phyloP scores from a whole-genome alignment of 2,113 vertebrate genomes.

The Eolophus roseicapilla region DNA sequence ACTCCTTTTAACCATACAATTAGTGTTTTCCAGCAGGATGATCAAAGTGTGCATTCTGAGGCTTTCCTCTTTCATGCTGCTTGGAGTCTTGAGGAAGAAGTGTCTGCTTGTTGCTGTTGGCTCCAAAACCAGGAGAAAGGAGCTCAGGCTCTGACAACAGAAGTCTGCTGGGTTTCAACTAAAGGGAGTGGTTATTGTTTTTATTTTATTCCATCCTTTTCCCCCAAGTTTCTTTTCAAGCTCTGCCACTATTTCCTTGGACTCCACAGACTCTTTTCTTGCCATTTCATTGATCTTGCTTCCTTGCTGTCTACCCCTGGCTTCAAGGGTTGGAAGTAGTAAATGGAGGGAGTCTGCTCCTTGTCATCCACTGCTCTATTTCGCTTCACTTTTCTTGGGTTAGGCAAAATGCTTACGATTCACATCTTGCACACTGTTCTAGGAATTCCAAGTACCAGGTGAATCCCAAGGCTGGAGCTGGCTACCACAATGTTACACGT shows the following conservation, averaged over 20 bases:
- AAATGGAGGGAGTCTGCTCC: not conserved
- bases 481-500: not conserved
- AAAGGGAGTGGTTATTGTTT: not conserved
- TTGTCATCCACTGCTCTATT: not conserved
- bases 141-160: not conserved
- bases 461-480: not conserved
- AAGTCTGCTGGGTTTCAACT: not conserved
- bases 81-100: not conserved
- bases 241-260: not conserved
- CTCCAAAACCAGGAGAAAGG: not conserved
- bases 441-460: not conserved
- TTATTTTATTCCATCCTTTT: not conserved
- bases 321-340: not conserved
- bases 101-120: not conserved
- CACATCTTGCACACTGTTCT: not conserved
- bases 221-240: not conserved
- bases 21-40: not conserved
- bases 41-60: fast-evolving
- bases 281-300: not conserved
- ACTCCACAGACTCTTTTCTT: not conserved
- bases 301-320: not conserved
- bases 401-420: not conserved
- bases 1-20: not conserved
- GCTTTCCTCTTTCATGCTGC: not conserved
- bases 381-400: not conserved